Base-by-base conservation (phyloP, 2,113 vertebrate genomes). In the Atherinomorus stipes region DNA sequence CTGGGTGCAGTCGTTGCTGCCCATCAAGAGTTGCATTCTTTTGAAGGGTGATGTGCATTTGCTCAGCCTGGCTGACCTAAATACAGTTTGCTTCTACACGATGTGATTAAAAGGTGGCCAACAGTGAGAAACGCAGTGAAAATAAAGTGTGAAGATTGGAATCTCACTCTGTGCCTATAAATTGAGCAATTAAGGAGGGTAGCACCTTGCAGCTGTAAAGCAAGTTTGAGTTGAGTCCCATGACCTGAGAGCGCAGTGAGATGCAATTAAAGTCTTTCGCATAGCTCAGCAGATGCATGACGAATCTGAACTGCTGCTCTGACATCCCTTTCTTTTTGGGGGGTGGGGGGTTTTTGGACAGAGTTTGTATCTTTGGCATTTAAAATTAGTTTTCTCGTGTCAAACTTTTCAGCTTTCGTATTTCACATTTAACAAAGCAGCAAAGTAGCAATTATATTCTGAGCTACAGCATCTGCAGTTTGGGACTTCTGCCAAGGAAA, bases 191-290 rank as follows among this genome's bases (percentile, higher is more conserved):
- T 74, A 74, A 9, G 3, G 22, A 60, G 56, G 54, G n/a, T 61
- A 71, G 71, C 77, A 88, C 69, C 68, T 75, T 58, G 44, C 4
- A 28, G 70, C 72, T 81, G 62, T 71, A 69, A 81, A 80, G 78
- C 45, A 75, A 69, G 63, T 84, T 76, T 57, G 60, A 68, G 64
- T 66, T 34, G 54, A 58, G 65, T 34, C 42, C 38, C 1, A 12
- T 50, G 68, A 85, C 71, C 80, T 75, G 22, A 59, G 22, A 64
- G 64, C 31, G 31, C 11, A 26, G 54, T 61, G 57, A 76, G 77
- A 71, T n/a, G 63, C 80, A 80, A 85, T 83, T 75, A 84, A 79
- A 75, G 64, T 15, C 12, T 64, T 71, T 63, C 62, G 31, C 37
- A 42, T 49, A 73, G 37, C 63, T 74, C 62, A 19, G 26, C 31